These are phyloP conservation scores for Pachyrhynchus sulphureomaculatus DNA, from an alignment of 1,140 invertebrate genomes.

Conservation along the genomic window DNA sequence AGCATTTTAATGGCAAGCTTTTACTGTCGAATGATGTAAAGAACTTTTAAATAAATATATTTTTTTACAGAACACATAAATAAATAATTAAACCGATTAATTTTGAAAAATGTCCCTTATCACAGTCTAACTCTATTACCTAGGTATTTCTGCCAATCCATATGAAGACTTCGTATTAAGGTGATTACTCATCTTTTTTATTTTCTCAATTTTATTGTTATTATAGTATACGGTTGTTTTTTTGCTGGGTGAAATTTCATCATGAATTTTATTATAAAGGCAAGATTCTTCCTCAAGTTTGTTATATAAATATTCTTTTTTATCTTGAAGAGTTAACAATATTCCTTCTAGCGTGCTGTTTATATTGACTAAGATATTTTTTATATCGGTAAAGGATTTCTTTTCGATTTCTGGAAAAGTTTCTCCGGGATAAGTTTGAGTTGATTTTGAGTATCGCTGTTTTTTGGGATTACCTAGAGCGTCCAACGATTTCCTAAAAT, in stretches of 20 bases:
- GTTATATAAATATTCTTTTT: conserved; percentile 14
- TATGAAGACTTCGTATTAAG: not conserved
- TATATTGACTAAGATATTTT: conserved; percentile 4
- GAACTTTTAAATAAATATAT: too few relatives aligned
- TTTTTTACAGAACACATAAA: too few relatives aligned
- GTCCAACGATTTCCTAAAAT: too few relatives aligned
- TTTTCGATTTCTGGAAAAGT: not conserved
- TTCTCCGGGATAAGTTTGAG: not conserved
- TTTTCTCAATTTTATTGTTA: not conserved
- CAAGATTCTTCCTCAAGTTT: conserved; percentile 10
- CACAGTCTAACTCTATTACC: conserved; percentile 11
- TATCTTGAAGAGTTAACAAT: conserved; percentile 1
- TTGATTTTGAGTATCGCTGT: not conserved
- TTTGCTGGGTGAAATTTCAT: not conserved
- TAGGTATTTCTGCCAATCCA: conserved; percentile 5
- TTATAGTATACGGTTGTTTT: not conserved
- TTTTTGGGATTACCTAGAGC: not conserved
- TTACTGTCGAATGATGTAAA: too few relatives aligned
- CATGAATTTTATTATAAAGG: conserved; percentile 11
- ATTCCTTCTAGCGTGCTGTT: not conserved
- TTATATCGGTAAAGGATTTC: conserved; percentile 9
- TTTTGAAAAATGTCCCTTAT: too few relatives aligned
- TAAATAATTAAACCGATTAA: too few relatives aligned
- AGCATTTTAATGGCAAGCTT: too few relatives aligned
- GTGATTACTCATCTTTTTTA: not conserved